Conservation (phyloP, 2,888 invertebrate species). For the Tridacna crocea region DNA sequence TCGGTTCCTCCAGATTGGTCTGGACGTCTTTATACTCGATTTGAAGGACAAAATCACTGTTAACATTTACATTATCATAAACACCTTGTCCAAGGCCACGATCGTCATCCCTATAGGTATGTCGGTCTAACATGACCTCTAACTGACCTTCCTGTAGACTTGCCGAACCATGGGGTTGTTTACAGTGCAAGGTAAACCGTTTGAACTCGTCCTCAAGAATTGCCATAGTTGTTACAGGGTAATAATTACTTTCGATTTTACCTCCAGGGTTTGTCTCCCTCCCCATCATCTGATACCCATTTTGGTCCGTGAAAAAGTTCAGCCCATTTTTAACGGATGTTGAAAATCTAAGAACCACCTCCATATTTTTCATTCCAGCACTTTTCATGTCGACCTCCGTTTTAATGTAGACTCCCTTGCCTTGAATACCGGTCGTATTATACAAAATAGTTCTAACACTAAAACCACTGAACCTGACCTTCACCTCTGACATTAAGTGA, state of each 20-base stretch:
- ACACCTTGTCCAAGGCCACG: slow-evolving; percentile 82
- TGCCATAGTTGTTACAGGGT: slow-evolving; percentile 79
- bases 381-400: slow-evolving; percentile 70
- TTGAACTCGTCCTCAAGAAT: slow-evolving; percentile 76
- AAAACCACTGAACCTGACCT: slow-evolving; percentile 86
- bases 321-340: slow-evolving; percentile 70
- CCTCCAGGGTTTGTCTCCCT: slow-evolving; percentile 70
- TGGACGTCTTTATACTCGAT: slow-evolving; percentile 64
- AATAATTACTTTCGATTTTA: slow-evolving; percentile 80
- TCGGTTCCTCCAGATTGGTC: slow-evolving; percentile 22
- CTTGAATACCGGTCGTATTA: slow-evolving; percentile 66
- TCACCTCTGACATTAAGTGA: slow-evolving; percentile 92
- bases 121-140: slow-evolving; percentile 82
- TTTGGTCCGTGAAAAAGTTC: slow-evolving; percentile 81
- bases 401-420: slow-evolving; percentile 70
- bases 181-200: slow-evolving; percentile 77
- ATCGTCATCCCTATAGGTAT: slow-evolving; percentile 78
- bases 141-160: slow-evolving; percentile 75
- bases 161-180: slow-evolving; percentile 81
- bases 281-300: slow-evolving; percentile 80
- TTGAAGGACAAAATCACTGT: slow-evolving; percentile 73
- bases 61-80: slow-evolving; percentile 75
- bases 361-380: slow-evolving; percentile 71
- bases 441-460: slow-evolving; percentile 65
- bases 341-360: slow-evolving; percentile 79